These are phyloP conservation scores for Hecatera dysodea DNA, from an alignment of 2,888 invertebrate species.

Conservation along the genomic window DNA sequence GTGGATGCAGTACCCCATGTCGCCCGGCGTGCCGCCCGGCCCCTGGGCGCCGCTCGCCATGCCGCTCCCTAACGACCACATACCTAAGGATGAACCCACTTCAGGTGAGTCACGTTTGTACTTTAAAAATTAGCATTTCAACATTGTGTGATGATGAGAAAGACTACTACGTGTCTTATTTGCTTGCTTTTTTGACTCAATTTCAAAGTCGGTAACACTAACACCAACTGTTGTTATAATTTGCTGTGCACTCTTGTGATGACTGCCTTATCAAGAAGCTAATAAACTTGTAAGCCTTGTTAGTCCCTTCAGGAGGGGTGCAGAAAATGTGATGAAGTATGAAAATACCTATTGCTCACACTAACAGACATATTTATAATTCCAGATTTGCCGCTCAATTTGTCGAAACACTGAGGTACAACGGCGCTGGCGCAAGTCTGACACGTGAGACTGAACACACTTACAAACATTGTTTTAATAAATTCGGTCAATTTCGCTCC, in stretches of 20 bases:
- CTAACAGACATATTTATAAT: constrained; percentile 67
- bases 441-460: constrained; percentile 81
- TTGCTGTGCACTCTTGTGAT: not conserved
- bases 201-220: not conserved
- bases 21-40: constrained; percentile 85
- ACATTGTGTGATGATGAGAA: not conserved
- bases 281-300: not conserved
- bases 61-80: constrained; percentile 87
- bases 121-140: not conserved
- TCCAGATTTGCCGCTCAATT: constrained; percentile 97
- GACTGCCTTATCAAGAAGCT: not conserved
- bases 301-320: constrained; percentile 2
- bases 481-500: constrained; percentile 66
- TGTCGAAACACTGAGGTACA: constrained; percentile 94
- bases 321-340: not conserved
- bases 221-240: not conserved
- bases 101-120: constrained; percentile 84
- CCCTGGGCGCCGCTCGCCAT: constrained; percentile 90
- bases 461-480: constrained; percentile 71
- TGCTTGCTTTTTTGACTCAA: not conserved
- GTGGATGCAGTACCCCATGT: constrained; percentile 88
- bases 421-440: constrained; percentile 75
- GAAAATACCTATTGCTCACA: not conserved
- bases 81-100: constrained; percentile 91
- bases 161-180: too few species aligned